phyloP scores from a whole-genome alignment of 2,888 invertebrate genomes.

The Pogonocherus hispidulus region DNA sequence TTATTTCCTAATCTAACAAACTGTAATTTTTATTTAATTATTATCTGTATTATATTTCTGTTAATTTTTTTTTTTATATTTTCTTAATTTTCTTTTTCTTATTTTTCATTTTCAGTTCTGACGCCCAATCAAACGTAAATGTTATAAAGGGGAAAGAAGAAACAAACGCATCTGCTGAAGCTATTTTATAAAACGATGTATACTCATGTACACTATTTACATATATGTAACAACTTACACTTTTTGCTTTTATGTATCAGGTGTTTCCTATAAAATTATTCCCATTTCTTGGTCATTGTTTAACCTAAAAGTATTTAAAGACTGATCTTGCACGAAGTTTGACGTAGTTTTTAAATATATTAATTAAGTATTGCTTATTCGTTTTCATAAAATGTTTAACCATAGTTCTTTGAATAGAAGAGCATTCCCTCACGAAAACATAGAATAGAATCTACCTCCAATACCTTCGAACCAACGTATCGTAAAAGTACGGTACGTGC shows the following conservation, averaged over 20 bases:
- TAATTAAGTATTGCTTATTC: no score
- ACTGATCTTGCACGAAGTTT: no score
- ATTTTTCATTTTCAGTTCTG: slow-evolving; percentile 39
- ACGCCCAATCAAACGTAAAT: slow-evolving; percentile 27
- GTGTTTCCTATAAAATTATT: no score
- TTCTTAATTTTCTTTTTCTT: slow-evolving; percentile 21
- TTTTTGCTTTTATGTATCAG: slow-evolving; percentile 5
- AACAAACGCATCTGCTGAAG: slow-evolving; percentile 37
- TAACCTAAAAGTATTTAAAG: no score
- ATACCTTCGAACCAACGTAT: no score
- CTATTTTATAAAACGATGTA: slow-evolving; percentile 25
- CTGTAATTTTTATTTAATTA: neutral
- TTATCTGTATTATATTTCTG: slow-evolving; percentile 10
- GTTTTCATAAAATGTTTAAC: no score
- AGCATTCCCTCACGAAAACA: no score
- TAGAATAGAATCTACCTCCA: no score
- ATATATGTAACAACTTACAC: slow-evolving; percentile 2
- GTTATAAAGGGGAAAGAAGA: slow-evolving; percentile 40
- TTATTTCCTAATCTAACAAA: neutral
- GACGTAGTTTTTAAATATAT: no score
- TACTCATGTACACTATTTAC: neutral
- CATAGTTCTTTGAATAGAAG: no score
- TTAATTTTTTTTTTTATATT: slow-evolving; percentile 8
- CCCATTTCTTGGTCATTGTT: no score
- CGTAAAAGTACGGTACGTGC: no score